phyloP scores from a whole-genome alignment of 1,140 invertebrate species.

The Triops longicaudatus region DNA sequence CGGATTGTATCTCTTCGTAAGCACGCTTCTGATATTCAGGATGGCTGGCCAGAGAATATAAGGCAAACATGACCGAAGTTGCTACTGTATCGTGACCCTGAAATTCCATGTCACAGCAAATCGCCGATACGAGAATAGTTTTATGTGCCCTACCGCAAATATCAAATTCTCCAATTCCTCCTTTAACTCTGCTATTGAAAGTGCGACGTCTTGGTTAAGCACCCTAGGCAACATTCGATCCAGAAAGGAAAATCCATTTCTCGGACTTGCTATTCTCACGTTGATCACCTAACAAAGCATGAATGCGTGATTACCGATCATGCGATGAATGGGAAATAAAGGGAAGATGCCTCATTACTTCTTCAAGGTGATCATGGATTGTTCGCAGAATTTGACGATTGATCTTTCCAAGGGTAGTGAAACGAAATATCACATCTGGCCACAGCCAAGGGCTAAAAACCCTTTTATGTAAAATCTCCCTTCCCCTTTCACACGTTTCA shows the following conservation, averaged over 20 bases:
- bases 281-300: neutral
- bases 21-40: neutral
- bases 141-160: neutral
- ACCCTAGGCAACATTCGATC: neutral
- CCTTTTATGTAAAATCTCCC: neutral
- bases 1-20: neutral
- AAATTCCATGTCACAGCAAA: neutral
- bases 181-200: neutral
- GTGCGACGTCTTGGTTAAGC: neutral
- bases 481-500: neutral
- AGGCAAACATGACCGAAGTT: neutral
- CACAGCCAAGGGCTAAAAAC: conserved; percentile 11
- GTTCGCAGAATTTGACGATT: neutral
- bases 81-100: neutral
- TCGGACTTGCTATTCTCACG: neutral
- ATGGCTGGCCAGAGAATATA: neutral
- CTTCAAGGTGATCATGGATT: neutral
- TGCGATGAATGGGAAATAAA: neutral
- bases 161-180: neutral
- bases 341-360: neutral
- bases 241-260: neutral
- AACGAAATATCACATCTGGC: neutral
- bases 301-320: neutral
- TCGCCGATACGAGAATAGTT: neutral
- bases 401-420: neutral